These are phyloP conservation scores for Lophura nycthemera DNA, from an alignment of 2,113 vertebrate species.

Conservation along the genomic window DNA sequence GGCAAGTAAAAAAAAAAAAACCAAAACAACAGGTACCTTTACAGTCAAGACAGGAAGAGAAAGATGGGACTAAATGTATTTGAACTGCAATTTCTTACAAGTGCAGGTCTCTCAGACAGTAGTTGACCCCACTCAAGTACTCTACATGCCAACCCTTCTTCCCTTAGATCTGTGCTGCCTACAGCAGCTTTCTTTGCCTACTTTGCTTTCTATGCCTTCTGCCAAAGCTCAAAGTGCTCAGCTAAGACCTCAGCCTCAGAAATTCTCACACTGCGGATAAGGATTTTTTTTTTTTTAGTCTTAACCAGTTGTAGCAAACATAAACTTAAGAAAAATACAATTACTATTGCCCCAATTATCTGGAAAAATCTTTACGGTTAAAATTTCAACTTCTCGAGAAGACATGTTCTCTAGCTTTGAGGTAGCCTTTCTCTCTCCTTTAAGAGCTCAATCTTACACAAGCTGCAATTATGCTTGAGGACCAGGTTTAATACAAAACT, in stretches of 20 bases:
- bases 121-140: background rate
- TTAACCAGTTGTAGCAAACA: background rate
- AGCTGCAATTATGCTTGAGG: background rate
- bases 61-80: background rate
- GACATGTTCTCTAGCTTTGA: background rate
- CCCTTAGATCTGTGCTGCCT: background rate
- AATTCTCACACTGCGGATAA: rapidly evolving
- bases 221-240: background rate
- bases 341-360: background rate
- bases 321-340: background rate
- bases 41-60: background rate
- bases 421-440: background rate
- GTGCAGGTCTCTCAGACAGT: background rate
- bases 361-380: background rate
- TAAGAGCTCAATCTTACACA: background rate
- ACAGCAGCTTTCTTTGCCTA: no score
- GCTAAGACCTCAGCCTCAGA: background rate
- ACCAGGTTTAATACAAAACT: background rate
- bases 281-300: background rate
- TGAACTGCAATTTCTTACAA: background rate
- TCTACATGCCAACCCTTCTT: background rate
- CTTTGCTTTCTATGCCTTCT: background rate
- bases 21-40: slow-evolving; percentile 5
- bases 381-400: background rate
- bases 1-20: background rate